These are phyloP conservation scores for Physocephala rufipes DNA, from an alignment of 2,888 invertebrate genomes.

Conservation along the genomic window DNA sequence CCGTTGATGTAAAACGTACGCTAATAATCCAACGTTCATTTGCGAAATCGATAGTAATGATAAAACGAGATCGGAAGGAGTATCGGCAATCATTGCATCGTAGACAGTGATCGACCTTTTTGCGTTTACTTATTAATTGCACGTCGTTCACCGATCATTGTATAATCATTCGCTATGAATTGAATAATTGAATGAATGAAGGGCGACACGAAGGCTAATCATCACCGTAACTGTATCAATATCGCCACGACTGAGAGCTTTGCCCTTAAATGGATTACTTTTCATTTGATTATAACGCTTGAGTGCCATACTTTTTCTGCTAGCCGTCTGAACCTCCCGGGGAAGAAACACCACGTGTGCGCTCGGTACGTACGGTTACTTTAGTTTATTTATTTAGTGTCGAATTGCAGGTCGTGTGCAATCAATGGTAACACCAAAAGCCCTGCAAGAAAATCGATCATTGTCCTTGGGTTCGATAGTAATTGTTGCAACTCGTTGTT, in stretches of 20 bases:
- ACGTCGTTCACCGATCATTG: slow-evolving; percentile 20
- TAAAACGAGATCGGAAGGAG: slow-evolving; percentile 30
- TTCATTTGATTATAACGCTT: not conserved
- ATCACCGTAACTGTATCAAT: not conserved
- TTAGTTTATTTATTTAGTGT: slow-evolving; percentile 16
- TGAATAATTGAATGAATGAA: not conserved
- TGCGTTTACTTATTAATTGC: slow-evolving; percentile 37
- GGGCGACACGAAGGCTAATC: not conserved
- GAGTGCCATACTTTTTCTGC: slow-evolving; percentile 7
- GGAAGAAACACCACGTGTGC: slow-evolving; percentile 12
- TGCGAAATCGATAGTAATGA: slow-evolving; percentile 33
- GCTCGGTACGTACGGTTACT: not conserved
- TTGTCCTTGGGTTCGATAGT: not conserved
- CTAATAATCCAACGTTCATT: not conserved
- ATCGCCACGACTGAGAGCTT: slow-evolving; percentile 14
- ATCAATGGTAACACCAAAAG: not conserved
- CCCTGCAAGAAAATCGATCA: slow-evolving; percentile 3
- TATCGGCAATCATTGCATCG: slow-evolving; percentile 44
- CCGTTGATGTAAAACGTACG: not conserved
- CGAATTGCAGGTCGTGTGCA: slow-evolving; percentile 5
- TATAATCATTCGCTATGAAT: slow-evolving; percentile 1
- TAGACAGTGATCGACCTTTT: slow-evolving; percentile 38
- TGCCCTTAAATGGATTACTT: slow-evolving; percentile 2
- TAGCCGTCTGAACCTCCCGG: slow-evolving; percentile 10
- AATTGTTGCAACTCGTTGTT: slow-evolving; percentile 30